A percentile compares a stretch with the other conserved stretches of the same genome.
Evolutionary conservation across 2,113 vertebrate species (phyloP).

Genomic region (Rhea pennata): DNA sequence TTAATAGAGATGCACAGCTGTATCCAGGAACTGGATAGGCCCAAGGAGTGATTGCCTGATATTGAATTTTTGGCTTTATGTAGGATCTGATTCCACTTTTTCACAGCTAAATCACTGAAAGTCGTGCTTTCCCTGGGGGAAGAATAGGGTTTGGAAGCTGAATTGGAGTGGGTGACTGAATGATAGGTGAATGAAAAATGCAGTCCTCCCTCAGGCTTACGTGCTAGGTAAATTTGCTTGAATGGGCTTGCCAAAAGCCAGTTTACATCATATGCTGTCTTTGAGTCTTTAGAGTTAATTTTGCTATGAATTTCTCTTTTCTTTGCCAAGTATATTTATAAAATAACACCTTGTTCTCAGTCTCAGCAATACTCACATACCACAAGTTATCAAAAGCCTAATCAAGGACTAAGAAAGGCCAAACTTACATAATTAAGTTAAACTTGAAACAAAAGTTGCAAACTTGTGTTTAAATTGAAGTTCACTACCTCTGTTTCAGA

Average conservation of each 20-base stretch:
- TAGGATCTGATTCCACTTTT: background rate
- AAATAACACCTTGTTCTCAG: constrained; percentile 51
- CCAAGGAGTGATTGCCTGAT: background rate
- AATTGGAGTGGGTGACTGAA: background rate
- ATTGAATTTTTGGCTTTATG: background rate
- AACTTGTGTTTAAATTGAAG: background rate
- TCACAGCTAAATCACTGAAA: background rate
- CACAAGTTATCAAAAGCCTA: constrained; percentile 56
- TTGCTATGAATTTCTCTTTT: constrained; percentile 4
- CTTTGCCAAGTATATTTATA: constrained; percentile 47
- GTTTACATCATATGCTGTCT: background rate
- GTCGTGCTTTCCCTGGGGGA: background rate
- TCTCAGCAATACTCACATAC: constrained; percentile 17
- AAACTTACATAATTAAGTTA: constrained; percentile 51
- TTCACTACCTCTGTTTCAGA: background rate
- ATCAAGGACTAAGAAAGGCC: constrained; percentile 46
- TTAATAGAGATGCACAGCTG: background rate
- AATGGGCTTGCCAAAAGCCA: constrained; percentile 2
- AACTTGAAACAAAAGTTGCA: constrained; percentile 34
- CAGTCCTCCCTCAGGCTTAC: background rate
- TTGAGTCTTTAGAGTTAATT: constrained; percentile 15
- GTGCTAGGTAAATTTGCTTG: constrained; percentile 17
- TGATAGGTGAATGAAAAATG: background rate
- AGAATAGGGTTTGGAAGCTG: background rate
- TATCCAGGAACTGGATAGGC: background rate